phyloP scores from a whole-genome alignment of 2,113 vertebrate genomes.

The Ondatra zibethicus region DNA sequence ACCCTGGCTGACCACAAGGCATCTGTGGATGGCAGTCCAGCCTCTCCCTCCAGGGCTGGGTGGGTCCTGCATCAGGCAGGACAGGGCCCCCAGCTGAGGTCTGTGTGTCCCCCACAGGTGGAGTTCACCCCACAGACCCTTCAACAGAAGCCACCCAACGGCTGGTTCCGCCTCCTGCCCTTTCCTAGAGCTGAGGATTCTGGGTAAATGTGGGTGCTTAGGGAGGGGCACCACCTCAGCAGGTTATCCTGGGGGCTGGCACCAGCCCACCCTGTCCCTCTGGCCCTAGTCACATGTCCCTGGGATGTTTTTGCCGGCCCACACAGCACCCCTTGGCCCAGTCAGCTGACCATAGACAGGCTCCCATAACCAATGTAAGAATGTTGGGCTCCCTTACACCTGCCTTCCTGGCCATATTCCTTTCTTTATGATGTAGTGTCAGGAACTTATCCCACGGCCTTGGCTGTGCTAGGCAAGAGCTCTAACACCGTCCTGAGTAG shows the following conservation, averaged over 20 bases:
- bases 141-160: constrained; percentile 84
- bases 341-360: background rate
- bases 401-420: background rate
- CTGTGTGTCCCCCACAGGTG: constrained; percentile 83
- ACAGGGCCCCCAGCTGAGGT: background rate
- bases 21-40: background rate
- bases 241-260: background rate
- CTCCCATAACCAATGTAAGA: background rate
- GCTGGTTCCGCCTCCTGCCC: constrained; percentile 95
- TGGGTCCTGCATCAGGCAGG: background rate
- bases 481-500: background rate
- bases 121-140: constrained; percentile 89
- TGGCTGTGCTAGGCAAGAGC: background rate
- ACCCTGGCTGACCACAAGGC: background rate
- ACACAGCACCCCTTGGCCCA: background rate
- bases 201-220: constrained; percentile 82
- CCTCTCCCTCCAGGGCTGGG: background rate
- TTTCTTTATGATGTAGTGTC: background rate
- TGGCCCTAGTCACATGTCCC: background rate
- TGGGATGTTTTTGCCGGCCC: background rate
- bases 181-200: constrained; percentile 88
- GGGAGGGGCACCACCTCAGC: background rate
- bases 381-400: background rate
- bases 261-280: background rate
- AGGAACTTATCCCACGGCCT: background rate